Conservation (phyloP, 2,113 vertebrate genomes). For the Carettochelys insculpta region DNA sequence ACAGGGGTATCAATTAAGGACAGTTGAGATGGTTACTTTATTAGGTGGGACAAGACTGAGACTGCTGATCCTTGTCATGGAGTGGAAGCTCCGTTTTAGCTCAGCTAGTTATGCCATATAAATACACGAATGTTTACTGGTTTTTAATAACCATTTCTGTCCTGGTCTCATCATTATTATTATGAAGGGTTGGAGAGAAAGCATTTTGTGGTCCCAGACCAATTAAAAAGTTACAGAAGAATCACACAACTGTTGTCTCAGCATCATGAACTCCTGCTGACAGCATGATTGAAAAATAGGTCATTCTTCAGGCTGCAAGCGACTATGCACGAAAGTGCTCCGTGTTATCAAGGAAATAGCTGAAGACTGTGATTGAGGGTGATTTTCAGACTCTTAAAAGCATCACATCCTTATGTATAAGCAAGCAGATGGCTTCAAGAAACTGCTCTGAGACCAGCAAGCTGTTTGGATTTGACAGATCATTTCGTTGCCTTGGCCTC, state of each 20-base stretch:
- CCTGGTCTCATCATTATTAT: background rate
- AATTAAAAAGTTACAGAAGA: background rate
- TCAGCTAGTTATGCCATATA: background rate
- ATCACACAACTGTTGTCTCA: background rate
- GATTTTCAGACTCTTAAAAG: constrained; percentile 43
- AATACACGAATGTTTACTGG: background rate
- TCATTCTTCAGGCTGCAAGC: background rate
- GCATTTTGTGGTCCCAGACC: background rate
- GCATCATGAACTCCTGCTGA: constrained; percentile 3
- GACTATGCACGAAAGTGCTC: background rate
- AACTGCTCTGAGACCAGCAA: constrained; percentile 2
- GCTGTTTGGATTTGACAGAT: background rate
- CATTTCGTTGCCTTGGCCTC: constrained; percentile 3
- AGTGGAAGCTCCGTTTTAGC: background rate
- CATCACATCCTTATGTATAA: constrained; percentile 12
- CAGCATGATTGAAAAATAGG: constrained; percentile 10
- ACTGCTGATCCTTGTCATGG: background rate
- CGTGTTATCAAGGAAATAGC: constrained; percentile 31
- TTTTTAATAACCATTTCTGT: background rate
- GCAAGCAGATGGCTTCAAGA: constrained; percentile 44
- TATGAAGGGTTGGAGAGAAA: background rate
- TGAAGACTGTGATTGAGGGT: background rate
- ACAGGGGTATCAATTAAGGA: background rate
- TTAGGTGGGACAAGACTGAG: background rate
- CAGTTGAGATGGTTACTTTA: background rate